Evolutionary conservation across 2,888 invertebrate species (phyloP), one percentile per base, ranked within the genome.

Genomic region (Archaeoteleia sp.): DNA sequence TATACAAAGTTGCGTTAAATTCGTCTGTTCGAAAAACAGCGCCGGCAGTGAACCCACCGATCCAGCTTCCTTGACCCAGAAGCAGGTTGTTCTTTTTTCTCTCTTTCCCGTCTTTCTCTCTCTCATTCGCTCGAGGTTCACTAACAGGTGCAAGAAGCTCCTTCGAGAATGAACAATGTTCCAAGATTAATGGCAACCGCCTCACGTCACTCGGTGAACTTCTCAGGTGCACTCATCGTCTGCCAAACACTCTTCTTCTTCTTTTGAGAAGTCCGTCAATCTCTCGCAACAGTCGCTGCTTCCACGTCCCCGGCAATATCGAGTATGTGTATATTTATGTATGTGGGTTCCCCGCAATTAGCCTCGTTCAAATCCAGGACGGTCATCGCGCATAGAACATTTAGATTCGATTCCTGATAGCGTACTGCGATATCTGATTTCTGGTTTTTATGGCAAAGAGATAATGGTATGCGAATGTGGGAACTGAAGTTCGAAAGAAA

Each of bases 111-210:
- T 42, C 30, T 9, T 10, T n/a, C 20, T n/a, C 10, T 9, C 13
- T 34, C 29, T 23, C 37, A 29, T 45, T 45, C 9, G n/a, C 9
- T 20, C 37, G 45, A 6, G 40, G 37, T 39, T 8, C 15, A 27
- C 51, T 30, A 43, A 48, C 55, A 55, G 62, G 55, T 55, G 62
- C 43, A 55, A 63, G 43, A 63, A 49, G 55, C 48, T 48, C 43
- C 35, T 17, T 34, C 27, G 30, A 43, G 42, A 45, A 40, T 30
- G 62, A 54, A 62, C 62, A 53, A 58, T 53, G 39, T 53, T 15
- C 25, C 37, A 25, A 61, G 61, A 61, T 61, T 61, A 53, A 61
- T 61, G 53, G 60, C 49, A 6, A 49, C 60, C 20, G 43, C 23
- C 42, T n/a, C 29, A 34, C 40, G 35, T 58, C 45, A 39, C 35